Percentiles rank a stretch among this genome's conserved stretches.
phyloP scores from a whole-genome alignment of 2,888 invertebrate species.

The Stegophylla sp. region DNA sequence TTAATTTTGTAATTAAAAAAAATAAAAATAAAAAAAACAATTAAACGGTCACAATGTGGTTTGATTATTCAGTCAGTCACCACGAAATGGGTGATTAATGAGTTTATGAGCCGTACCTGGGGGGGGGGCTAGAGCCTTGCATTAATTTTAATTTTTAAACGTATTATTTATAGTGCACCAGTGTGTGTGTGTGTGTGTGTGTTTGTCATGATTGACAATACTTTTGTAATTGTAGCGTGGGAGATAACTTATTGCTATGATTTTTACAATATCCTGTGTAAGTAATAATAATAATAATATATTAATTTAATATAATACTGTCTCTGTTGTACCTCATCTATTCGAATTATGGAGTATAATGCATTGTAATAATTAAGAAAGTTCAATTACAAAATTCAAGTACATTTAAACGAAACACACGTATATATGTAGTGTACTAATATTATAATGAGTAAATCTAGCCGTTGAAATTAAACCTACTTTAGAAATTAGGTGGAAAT shows the following conservation, averaged over 20 bases:
- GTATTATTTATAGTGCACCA: slow-evolving; percentile 17
- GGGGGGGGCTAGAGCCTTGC: background rate
- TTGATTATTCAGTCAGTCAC: slow-evolving; percentile 6
- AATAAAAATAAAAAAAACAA: background rate
- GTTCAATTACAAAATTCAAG: too few relatives aligned
- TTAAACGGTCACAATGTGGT: background rate
- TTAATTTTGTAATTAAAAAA: slow-evolving; percentile 4
- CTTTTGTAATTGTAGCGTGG: background rate
- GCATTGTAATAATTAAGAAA: too few relatives aligned
- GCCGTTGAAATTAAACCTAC: background rate
- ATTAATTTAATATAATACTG: too few relatives aligned
- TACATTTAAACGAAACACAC: background rate
- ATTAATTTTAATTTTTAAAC: slow-evolving; percentile 17
- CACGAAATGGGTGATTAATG: slow-evolving; percentile 16
- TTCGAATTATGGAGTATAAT: too few relatives aligned
- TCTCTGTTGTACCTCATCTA: too few relatives aligned
- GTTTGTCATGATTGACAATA: slow-evolving; percentile 10
- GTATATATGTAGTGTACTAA: background rate
- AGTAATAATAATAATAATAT: too few relatives aligned
- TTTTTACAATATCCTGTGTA: background rate
- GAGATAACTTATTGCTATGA: background rate
- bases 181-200: too few relatives aligned
- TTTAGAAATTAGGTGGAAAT: slow-evolving; percentile 4
- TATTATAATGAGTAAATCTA: background rate
- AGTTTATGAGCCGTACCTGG: background rate